A percentile compares a stretch with the other conserved stretches of the same genome.
phyloP scores from a whole-genome alignment of 1,140 invertebrate species.

The Drusus annulatus region DNA sequence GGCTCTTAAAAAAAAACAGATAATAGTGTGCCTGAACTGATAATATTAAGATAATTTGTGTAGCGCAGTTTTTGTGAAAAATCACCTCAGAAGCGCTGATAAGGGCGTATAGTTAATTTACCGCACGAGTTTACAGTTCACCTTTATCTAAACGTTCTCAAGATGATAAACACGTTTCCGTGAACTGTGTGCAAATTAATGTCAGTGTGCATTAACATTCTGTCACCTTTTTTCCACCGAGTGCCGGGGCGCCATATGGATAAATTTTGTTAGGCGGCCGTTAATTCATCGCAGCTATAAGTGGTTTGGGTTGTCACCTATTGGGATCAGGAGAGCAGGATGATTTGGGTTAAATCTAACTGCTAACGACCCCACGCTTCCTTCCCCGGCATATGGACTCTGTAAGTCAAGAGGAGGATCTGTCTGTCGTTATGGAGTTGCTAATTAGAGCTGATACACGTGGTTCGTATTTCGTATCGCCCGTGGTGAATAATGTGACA shows the following conservation, averaged over 20 bases:
- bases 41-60: too few species aligned
- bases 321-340: neutral
- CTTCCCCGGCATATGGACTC: neutral
- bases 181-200: constrained; percentile 7
- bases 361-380: neutral
- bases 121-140: too few species aligned
- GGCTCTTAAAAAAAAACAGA: too few species aligned
- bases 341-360: neutral
- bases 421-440: neutral
- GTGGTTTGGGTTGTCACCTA: constrained; percentile 19
- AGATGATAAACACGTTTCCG: neutral
- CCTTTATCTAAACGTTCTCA: neutral
- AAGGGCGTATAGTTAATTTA: too few species aligned
- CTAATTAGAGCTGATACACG: constrained; percentile 20
- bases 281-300: constrained; percentile 29
- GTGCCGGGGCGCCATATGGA: constrained; percentile 19
- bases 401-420: constrained; percentile 9
- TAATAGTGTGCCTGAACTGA: too few species aligned
- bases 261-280: constrained; percentile 17
- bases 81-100: too few species aligned
- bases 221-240: neutral
- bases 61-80: too few species aligned
- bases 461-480: constrained; percentile 1
- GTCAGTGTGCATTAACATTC: neutral
- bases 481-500: neutral